Evolutionary conservation across 2,797 vertebrate genomes (phyloP), one percentile per base, ranked within the genome.

Genomic region (Coregonus suidteri): DNA sequence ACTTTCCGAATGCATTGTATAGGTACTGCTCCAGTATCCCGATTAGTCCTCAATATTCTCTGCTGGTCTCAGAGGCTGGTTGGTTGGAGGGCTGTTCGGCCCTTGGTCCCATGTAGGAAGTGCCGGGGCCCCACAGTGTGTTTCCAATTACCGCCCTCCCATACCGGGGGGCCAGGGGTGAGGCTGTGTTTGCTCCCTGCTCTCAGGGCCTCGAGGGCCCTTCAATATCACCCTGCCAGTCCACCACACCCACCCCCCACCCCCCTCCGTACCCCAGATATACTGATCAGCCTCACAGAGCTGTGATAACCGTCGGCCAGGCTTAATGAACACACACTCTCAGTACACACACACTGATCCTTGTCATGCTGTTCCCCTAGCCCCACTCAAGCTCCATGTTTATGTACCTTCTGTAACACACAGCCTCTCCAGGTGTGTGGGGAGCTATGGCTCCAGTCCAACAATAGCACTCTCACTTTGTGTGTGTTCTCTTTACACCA

Each of bases 361-460:
- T 81, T 81, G 81, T 88, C 80, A 70, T 77, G 84, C 82, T 86
- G 87, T 87, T 84, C 81, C 83, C 77, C 78, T 79, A 82, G 53
- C 74, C 9, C 83, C 83, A 83, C 87, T 91, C 85, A 83, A 89
- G 80, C 70, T 81, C 89, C 79, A 76, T 93, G 91, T 92, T 93
- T 93, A 90, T 93, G 91, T 92, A 89, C 92, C 89, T 91, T 89
- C 87, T 91, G 89, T 90, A 90, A 91, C 90, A 88, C 87, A 88
- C 90, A 86, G 88, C 88, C 78, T 59, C 56, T 59, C 56, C 56
- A 84, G 88, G 90, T 85, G 84, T 69, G 79, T 13, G 85, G 87
- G 85, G 76, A 56, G 85, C 84, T 64, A 4, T 91, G 91, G 91
- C 90, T 87, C 56, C 18, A 11, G 76, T 93, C 91, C 91, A 93